Evolutionary conservation across 2,888 invertebrate species (phyloP).

Genomic region (Acleris laterana): DNA sequence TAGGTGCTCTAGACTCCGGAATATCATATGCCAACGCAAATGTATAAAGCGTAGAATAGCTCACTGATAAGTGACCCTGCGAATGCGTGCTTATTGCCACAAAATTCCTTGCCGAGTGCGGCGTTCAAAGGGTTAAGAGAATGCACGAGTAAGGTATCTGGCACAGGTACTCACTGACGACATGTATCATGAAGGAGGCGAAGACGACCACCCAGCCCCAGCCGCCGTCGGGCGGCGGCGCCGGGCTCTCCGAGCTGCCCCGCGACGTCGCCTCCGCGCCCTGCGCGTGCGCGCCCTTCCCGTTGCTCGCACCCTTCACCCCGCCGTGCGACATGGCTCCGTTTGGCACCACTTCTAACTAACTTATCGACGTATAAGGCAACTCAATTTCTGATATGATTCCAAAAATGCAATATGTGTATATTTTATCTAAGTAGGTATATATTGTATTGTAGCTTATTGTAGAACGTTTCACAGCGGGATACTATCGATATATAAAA

Average conservation of each 20-base stretch:
- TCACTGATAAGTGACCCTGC: no score
- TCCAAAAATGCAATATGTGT: slow-evolving; percentile 41
- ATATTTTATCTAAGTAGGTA: slow-evolving; percentile 20
- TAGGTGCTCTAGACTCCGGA: no score
- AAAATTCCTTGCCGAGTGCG: no score
- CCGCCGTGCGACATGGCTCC: slow-evolving; percentile 72
- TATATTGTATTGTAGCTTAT: slow-evolving; percentile 21
- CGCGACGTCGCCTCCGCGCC: slow-evolving; percentile 53
- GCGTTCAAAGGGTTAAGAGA: no score
- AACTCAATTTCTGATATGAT: slow-evolving; percentile 52
- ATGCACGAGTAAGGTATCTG: no score
- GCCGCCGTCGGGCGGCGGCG: slow-evolving; percentile 95
- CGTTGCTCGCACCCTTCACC: slow-evolving; percentile 69
- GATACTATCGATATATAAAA: no score
- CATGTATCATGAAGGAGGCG: slow-evolving; percentile 98
- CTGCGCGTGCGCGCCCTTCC: slow-evolving; percentile 56
- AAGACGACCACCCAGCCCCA: slow-evolving; percentile 98
- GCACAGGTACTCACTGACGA: slow-evolving; percentile 90
- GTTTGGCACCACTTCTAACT: slow-evolving; percentile 49
- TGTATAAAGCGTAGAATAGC: no score
- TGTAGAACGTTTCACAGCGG: not conserved
- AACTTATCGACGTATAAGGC: slow-evolving; percentile 48
- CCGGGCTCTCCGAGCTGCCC: slow-evolving; percentile 65
- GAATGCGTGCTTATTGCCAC: no score
- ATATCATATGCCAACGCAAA: no score